These are phyloP conservation scores for Willowsia nigromaculata DNA, from an alignment of 2,888 invertebrate genomes.

Conservation along the genomic window DNA sequence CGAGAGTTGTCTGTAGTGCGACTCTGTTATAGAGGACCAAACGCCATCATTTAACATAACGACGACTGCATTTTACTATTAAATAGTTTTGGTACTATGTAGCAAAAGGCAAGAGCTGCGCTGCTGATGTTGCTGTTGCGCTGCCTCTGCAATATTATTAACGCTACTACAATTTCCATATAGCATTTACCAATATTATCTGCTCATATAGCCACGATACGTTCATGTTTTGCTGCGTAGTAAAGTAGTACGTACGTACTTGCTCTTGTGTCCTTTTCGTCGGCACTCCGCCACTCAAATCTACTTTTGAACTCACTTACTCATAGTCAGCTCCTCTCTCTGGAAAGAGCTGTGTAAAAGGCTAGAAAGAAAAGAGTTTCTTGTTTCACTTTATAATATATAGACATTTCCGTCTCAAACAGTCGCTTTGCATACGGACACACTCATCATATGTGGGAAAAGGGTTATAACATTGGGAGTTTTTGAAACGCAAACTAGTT, in stretches of 20 bases:
- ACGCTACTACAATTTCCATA: not conserved
- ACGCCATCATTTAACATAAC: not conserved
- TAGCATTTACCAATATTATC: not conserved
- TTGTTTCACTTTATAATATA: slow-evolving; percentile 59
- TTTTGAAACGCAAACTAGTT: not conserved
- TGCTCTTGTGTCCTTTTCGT: slow-evolving; percentile 46
- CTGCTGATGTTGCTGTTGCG: slow-evolving; percentile 6
- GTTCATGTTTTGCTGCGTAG: slow-evolving; percentile 57
- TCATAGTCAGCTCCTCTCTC: slow-evolving; percentile 33
- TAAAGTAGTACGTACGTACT: not conserved
- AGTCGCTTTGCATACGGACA: slow-evolving; percentile 14
- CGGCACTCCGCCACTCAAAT: slow-evolving; percentile 31
- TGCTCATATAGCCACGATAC: not conserved
- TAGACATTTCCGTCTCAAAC: slow-evolving; percentile 60
- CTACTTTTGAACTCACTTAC: slow-evolving; percentile 41
- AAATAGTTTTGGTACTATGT: not conserved
- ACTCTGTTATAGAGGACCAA: not conserved
- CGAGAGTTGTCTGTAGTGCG: not conserved
- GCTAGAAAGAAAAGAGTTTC: slow-evolving; percentile 30
- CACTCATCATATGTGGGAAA: slow-evolving; percentile 5
- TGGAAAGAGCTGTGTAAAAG: slow-evolving; percentile 51
- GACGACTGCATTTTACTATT: slow-evolving; percentile 29
- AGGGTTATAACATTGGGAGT: slow-evolving; percentile 18
- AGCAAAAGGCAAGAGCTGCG: not conserved
- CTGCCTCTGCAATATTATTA: slow-evolving; percentile 19